These are phyloP conservation scores for Zaprionus gabonicus DNA, from an alignment of 1,140 invertebrate species.

Conservation along the genomic window DNA sequence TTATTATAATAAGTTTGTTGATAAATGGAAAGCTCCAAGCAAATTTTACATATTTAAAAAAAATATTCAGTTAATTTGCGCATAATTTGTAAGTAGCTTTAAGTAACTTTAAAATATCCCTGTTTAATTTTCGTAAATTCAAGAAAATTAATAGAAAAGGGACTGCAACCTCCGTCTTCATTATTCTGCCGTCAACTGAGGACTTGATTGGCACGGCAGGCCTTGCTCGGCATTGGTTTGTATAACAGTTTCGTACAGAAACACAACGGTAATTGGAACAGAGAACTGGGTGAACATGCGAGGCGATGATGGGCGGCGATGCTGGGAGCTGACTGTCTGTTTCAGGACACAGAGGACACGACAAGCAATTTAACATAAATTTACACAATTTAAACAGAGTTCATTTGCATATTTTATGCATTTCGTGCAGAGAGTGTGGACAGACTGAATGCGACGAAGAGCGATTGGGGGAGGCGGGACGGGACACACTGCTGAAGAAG, in stretches of 20 bases:
- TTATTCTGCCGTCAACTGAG: slow-evolving; percentile 11
- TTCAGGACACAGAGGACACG: slow-evolving; percentile 16
- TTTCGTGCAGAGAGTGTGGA: slow-evolving; percentile 29
- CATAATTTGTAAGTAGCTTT: not conserved
- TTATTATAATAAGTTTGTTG: not conserved
- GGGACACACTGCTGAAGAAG: not conserved
- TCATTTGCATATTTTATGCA: slow-evolving; percentile 78
- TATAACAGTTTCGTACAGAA: slow-evolving; percentile 23
- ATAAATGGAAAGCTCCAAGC: not conserved
- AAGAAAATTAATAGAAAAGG: not conserved
- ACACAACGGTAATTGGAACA: slow-evolving; percentile 44
- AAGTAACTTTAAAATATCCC: not conserved
- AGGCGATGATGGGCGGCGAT: not conserved
- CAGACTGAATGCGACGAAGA: not conserved
- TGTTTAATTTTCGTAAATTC: not conserved
- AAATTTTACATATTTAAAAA: not conserved
- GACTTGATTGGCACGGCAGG: not conserved
- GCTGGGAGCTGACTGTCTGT: slow-evolving; percentile 20
- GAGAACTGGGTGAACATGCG: slow-evolving; percentile 2
- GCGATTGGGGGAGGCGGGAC: not conserved
- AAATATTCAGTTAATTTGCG: not conserved
- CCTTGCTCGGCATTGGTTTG: not conserved
- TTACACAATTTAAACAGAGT: slow-evolving; percentile 59
- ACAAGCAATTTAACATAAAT: slow-evolving; percentile 70
- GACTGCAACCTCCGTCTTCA: slow-evolving; percentile 8